A percentile compares a stretch with the other conserved stretches of the same genome.
These are phyloP conservation scores for Hyppa rectilinea DNA, from an alignment of 2,888 invertebrate species.

Conservation along the genomic window DNA sequence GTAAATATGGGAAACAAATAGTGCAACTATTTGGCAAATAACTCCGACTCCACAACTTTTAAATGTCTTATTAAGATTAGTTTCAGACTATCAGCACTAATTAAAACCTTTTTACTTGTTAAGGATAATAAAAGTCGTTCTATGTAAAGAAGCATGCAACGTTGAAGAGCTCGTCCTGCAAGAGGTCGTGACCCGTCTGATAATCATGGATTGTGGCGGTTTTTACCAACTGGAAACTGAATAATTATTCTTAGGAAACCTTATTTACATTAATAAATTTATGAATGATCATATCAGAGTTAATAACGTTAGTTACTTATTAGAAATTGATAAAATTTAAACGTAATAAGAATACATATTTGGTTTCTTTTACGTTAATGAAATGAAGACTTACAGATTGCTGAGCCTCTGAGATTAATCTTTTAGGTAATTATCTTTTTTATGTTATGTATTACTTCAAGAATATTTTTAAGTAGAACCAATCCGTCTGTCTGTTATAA, in stretches of 20 bases:
- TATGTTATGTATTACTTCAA: neutral
- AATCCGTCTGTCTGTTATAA: too few species aligned
- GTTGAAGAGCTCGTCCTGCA: constrained; percentile 16
- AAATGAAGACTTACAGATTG: constrained; percentile 26
- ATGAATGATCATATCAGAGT: neutral
- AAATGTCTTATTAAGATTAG: neutral
- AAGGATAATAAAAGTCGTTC: neutral
- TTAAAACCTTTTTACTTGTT: constrained; percentile 14
- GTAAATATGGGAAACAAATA: too few species aligned
- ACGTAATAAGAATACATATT: neutral
- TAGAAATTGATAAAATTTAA: constrained; percentile 8
- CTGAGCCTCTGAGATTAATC: neutral
- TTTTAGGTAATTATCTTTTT: neutral
- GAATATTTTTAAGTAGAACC: neutral
- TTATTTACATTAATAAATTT: neutral
- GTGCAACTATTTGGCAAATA: too few species aligned
- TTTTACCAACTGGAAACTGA: neutral
- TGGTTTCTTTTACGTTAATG: constrained; percentile 5
- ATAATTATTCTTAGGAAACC: neutral
- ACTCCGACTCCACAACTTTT: too few species aligned
- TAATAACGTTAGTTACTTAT: constrained; percentile 16
- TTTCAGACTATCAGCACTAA: neutral
- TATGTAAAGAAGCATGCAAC: constrained; percentile 3
- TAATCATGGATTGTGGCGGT: neutral
- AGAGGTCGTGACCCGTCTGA: constrained; percentile 40